Percentiles rank a stretch among this genome's conserved stretches.
phyloP scores from a whole-genome alignment of 2,888 invertebrate species.

The Melieria picta region DNA sequence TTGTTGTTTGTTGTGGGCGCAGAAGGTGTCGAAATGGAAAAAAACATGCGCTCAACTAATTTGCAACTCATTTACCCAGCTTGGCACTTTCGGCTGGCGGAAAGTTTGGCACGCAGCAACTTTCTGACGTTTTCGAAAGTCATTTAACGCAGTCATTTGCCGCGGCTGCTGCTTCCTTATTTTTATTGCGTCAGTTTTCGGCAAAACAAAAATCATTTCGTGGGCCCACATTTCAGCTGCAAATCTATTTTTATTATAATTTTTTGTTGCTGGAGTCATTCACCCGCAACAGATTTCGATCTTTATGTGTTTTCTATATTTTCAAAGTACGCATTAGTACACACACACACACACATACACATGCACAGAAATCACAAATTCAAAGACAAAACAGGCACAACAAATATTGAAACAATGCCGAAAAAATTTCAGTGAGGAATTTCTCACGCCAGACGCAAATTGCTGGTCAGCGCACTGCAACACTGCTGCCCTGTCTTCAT shows the following conservation, averaged over 20 bases:
- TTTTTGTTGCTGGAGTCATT: not conserved
- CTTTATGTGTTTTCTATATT: not conserved
- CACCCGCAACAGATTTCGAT: constrained; percentile 7
- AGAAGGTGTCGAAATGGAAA: too few relatives aligned
- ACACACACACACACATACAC: not conserved
- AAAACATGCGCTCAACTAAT: constrained; percentile 17
- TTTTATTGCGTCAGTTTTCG: constrained; percentile 8
- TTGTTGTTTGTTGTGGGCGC: too few relatives aligned
- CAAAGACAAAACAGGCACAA: too few relatives aligned
- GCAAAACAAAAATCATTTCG: constrained; percentile 10
- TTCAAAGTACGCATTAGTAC: constrained; percentile 9
- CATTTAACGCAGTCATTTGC: constrained; percentile 26
- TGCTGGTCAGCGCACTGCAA: too few relatives aligned
- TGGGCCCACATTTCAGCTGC: not conserved
- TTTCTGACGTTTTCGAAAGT: constrained; percentile 31
- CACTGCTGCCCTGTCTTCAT: too few relatives aligned
- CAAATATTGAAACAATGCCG: too few relatives aligned
- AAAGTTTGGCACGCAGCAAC: constrained; percentile 19
- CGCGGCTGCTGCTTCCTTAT: not conserved
- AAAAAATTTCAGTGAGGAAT: too few relatives aligned
- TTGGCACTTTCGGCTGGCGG: constrained; percentile 4
- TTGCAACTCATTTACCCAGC: constrained; percentile 28
- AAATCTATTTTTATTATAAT: too few relatives aligned
- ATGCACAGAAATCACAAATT: too few relatives aligned
- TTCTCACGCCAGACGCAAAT: too few relatives aligned